Base-by-base conservation (phyloP, 2,888 invertebrate species). In the Ormyrus nitidulus region DNA sequence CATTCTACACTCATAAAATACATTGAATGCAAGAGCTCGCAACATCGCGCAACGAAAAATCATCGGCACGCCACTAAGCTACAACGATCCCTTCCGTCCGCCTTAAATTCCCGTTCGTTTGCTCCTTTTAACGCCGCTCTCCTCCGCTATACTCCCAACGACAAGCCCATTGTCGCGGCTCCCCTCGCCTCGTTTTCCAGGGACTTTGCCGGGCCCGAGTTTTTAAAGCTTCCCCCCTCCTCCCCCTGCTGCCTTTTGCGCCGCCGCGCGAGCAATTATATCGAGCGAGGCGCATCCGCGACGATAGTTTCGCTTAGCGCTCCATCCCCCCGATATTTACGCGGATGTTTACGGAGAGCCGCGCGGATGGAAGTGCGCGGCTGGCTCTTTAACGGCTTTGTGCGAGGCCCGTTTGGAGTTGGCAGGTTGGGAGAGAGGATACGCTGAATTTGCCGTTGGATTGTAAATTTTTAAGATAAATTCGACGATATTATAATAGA, bases 201-300 rank as follows among this genome's bases (percentile, higher is more conserved):
- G 58, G 58, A 19, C 58, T 58, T 58, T 58, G 19, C 19, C 58
- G 58, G 19, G 13, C 58, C n/a, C 19, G 58, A 58, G 19, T 58
- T 58, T 58, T 58, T 58, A 58, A 58, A n/a, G 58, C 58, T n/a
- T n/a, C n/a, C n/a, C 58, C 56, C 11, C n/a, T 19, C 19, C 8
- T 51, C 51, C 51, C 19, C 19, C 58, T 58, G 13, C 19, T 19
- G 58, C 58, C n/a, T 58, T 58, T 58, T 19, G 19, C 13, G n/a
- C n/a, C n/a, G 19, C 19, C 19, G 13, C 5, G 13, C 58, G 13
- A 6, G 58, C 58, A 58, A 58, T 58, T 58, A 58, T 58, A 58
- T 58, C 13, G 13, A 19, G 6, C 19, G 58, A 58, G 19, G 8
- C 13, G 8, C 19, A 5, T n/a, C 58, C 19, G 8, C 58, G 8